Percentiles rank a stretch among this genome's conserved stretches.
phyloP scores from a whole-genome alignment of 1,140 invertebrate genomes.

The Gerris buenoi region DNA sequence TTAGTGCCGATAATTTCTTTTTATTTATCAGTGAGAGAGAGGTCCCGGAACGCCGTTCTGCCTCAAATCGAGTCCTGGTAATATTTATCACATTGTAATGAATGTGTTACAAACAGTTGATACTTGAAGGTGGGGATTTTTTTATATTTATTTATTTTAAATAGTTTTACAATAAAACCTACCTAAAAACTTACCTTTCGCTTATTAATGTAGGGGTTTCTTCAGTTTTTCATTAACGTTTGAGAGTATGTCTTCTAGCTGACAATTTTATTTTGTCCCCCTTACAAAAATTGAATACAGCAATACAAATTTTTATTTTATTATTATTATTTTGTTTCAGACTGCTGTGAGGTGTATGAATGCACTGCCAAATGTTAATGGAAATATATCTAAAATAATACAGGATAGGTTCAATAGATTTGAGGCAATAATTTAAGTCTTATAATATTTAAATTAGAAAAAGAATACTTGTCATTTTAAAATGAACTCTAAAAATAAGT shows the following conservation, averaged over 20 bases:
- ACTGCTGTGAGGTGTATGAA: conserved; percentile 33
- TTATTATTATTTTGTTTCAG: conserved; percentile 25
- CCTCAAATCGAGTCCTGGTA: too few species aligned
- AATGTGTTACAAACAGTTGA: too few species aligned
- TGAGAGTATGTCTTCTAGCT: conserved; percentile 11
- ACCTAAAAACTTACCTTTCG: conserved; percentile 21
- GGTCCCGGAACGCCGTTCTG: too few species aligned
- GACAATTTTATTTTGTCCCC: conserved; percentile 27
- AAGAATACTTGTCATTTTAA: too few species aligned
- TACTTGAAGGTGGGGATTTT: too few species aligned
- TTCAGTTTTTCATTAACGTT: conserved; percentile 10
- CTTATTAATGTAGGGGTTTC: conserved; percentile 6
- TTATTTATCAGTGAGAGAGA: too few species aligned
- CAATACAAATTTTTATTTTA: neutral
- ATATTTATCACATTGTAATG: too few species aligned
- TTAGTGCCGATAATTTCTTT: too few species aligned
- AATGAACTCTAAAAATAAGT: too few species aligned
- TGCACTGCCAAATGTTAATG: conserved; percentile 50
- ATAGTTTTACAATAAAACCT: conserved; percentile 13
- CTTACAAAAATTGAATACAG: neutral
- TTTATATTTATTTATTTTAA: too few species aligned
- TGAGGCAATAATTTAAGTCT: too few species aligned
- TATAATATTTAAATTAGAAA: too few species aligned
- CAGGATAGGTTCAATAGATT: neutral
- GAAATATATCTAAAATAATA: conserved; percentile 47